These are phyloP conservation scores for Thermophis baileyi DNA, from an alignment of 2,113 vertebrate genomes.

Conservation along the genomic window DNA sequence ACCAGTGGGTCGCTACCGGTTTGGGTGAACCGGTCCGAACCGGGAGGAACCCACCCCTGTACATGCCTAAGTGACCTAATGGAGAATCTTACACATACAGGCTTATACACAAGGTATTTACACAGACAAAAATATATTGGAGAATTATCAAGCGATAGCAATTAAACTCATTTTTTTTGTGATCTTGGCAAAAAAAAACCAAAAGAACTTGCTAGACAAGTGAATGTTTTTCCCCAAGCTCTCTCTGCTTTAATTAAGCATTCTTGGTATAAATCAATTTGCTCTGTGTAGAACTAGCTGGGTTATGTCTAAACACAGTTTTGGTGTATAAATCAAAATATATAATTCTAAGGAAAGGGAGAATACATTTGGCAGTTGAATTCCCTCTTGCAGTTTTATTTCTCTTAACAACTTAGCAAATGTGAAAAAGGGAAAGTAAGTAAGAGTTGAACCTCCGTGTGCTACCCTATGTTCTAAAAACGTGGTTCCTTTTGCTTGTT, in stretches of 20 bases:
- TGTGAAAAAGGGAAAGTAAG: constrained; percentile 19
- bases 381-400: constrained; percentile 51
- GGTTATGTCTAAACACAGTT: constrained; percentile 63
- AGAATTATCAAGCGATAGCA: constrained; percentile 78
- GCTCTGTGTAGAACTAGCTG: constrained; percentile 68
- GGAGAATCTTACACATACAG: constrained; percentile 51
- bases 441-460: neutral
- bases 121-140: constrained; percentile 57
- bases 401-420: constrained; percentile 60
- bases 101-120: constrained; percentile 76
- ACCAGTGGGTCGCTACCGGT: too few species aligned
- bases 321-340: constrained; percentile 40
- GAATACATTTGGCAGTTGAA: constrained; percentile 29
- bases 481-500: neutral
- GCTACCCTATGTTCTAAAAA: neutral
- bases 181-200: constrained; percentile 75
- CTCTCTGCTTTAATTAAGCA: constrained; percentile 77
- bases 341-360: constrained; percentile 30
- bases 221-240: constrained; percentile 72
- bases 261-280: constrained; percentile 72
- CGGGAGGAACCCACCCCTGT: too few species aligned
- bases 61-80: neutral
- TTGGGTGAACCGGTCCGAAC: too few species aligned
- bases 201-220: constrained; percentile 72
- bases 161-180: constrained; percentile 75